Base-by-base conservation (phyloP, 2,113 vertebrate species). In the Anser cygnoides region DNA sequence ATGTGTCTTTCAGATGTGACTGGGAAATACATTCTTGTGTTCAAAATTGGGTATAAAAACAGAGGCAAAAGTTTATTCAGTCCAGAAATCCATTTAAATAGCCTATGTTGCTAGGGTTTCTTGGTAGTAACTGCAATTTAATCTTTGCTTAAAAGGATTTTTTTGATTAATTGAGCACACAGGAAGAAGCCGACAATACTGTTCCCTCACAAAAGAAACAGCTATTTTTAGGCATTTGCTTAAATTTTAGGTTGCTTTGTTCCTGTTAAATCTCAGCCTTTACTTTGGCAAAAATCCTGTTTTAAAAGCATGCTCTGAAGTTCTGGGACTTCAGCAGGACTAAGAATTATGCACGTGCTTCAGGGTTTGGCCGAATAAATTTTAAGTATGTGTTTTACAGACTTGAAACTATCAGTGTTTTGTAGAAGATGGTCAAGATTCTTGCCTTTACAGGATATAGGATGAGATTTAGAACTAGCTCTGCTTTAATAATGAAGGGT, bases 181-280 rank as follows among this genome's bases (percentile, higher is more conserved):
- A 93, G 74, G 91, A 96, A 92, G 87, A 92, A 88, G 75, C 33
- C 2, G 31, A 61, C 63, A 68, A 72, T 58, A 33, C 59, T 7
- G 52, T 66, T 92, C 52, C 49, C 52, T 94, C 46, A 49, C 67
- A 96, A 80, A 92, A 89, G 65, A 91, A 79, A 41, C 76, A 86
- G 72, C 78, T 95, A 92, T 93, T 96, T 96, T 96, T 95, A 96
- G 91, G 37, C 55, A 79, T 90, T 92, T 92, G 66, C 78, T 94
- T 94, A 58, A 96, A 94, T 80, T 94, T 89, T 50, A 66, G 11
- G 41, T 76, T 87, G 54, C 80, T 95, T 95, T 96, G 89, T 96
- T 90, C 92, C 92, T 94, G 86, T 67, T 89, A 87, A 91, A 55
- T 54, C 83, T 91, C 82, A 83, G 43, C 35, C 80, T 92, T 95